Evolutionary conservation across 2,797 vertebrate species (phyloP).

Genomic region (Rhyacichthys aspro): DNA sequence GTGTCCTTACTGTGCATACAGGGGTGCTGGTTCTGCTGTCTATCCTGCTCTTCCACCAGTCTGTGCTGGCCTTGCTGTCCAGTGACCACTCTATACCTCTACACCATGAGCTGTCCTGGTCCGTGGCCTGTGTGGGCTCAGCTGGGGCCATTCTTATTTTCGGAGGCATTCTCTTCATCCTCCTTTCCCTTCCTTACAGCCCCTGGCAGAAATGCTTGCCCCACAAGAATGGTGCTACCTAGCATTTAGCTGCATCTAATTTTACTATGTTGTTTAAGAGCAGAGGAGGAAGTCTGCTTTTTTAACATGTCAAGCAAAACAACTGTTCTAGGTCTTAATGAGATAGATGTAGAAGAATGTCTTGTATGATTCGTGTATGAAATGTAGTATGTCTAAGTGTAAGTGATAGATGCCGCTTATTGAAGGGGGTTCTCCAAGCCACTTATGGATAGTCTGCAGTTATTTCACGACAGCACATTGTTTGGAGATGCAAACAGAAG

Average conservation of each 20-base stretch:
- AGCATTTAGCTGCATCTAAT: slow-evolving; percentile 37
- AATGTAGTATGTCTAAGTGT: not conserved
- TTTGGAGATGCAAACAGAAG: no score
- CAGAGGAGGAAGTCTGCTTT: slow-evolving; percentile 29
- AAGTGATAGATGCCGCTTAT: no score
- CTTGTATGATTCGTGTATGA: not conserved
- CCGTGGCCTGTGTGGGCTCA: slow-evolving; percentile 83
- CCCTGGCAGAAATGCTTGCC: slow-evolving; percentile 81
- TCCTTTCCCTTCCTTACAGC: slow-evolving; percentile 81
- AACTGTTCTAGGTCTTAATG: slow-evolving; percentile 63
- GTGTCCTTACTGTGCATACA: slow-evolving; percentile 48
- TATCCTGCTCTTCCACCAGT: slow-evolving; percentile 87
- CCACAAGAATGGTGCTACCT: slow-evolving; percentile 77
- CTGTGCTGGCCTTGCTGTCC: slow-evolving; percentile 81
- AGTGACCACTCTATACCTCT: slow-evolving; percentile 80
- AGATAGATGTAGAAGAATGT: slow-evolving; percentile 22
- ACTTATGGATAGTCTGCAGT: not conserved
- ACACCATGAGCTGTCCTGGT: slow-evolving; percentile 89
- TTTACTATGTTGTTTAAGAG: slow-evolving; percentile 34
- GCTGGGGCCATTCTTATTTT: slow-evolving; percentile 84
- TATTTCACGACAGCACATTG: not conserved
- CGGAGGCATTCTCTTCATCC: slow-evolving; percentile 82
- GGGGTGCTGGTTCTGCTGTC: slow-evolving; percentile 87
- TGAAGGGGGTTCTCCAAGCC: not conserved
- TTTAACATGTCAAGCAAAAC: slow-evolving; percentile 32